Conservation (phyloP, 2,797 vertebrate genomes). For the Rhinoraja longicauda region DNA sequence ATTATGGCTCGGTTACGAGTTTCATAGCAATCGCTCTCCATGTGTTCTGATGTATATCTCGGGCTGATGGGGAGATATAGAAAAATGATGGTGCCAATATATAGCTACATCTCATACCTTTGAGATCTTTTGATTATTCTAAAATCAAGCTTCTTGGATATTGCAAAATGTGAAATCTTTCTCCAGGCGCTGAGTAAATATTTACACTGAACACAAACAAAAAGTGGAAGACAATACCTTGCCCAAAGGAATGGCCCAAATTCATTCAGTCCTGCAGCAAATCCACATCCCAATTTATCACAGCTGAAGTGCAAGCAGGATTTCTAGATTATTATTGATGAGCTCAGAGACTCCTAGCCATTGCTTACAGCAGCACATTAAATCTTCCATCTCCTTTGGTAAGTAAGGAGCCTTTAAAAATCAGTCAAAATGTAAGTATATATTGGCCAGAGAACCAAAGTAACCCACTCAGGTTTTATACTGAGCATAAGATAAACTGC, state of each 20-base stretch:
- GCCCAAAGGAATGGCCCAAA: conserved; percentile 1
- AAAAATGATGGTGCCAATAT: not conserved
- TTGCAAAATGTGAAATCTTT: not conserved
- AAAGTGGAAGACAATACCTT: not conserved
- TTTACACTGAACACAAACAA: not conserved
- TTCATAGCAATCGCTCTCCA: not conserved
- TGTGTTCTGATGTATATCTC: not conserved
- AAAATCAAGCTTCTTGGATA: not conserved
- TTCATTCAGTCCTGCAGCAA: not conserved
- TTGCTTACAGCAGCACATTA: not conserved
- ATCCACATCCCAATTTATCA: not conserved
- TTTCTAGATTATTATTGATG: not conserved
- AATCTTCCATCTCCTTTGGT: not conserved
- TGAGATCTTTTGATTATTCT: not conserved
- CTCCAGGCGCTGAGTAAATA: not conserved
- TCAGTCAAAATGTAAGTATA: not conserved
- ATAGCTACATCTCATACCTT: not conserved
- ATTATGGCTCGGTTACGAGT: no score
- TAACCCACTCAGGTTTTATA: not conserved
- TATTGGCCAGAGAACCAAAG: not conserved
- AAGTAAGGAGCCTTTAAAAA: not conserved
- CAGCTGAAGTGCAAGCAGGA: not conserved
- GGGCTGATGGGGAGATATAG: no score
- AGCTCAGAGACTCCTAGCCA: not conserved
- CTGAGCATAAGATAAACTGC: not conserved